Evolutionary conservation across 2,113 vertebrate species (phyloP).

Genomic region (Halichoerus grypus): DNA sequence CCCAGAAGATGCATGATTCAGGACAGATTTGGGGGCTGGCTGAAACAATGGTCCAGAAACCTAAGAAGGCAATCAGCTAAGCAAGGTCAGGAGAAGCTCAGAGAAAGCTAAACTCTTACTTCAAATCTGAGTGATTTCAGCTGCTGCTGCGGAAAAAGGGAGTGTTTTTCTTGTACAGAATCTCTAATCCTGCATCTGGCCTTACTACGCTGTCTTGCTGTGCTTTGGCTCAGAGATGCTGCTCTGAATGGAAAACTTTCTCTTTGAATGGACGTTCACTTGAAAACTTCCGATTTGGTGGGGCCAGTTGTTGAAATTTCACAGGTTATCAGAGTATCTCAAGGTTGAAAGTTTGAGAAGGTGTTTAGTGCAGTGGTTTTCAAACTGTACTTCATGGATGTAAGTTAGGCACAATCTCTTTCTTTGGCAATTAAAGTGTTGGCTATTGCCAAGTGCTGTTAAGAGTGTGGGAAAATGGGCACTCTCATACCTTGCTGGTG

Average conservation of each 20-base stretch:
- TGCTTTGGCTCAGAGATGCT: conserved; percentile 52
- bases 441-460: background rate
- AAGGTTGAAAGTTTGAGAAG: conserved; percentile 6
- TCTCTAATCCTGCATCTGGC: background rate
- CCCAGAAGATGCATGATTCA: background rate
- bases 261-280: conserved; percentile 12
- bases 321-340: background rate
- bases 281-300: conserved; percentile 49
- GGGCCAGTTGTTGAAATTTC: conserved; percentile 15
- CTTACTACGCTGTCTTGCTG: background rate
- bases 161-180: conserved; percentile 54
- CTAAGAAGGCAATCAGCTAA: background rate
- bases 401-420: background rate
- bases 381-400: conserved; percentile 38
- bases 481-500: background rate
- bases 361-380: background rate
- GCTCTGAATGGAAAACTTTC: conserved; percentile 4
- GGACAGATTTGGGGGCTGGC: background rate
- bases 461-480: conserved; percentile 4
- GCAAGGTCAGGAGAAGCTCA: conserved; percentile 7
- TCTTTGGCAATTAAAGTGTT: conserved; percentile 20
- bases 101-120: background rate
- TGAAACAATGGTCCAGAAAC: conserved; percentile 31
- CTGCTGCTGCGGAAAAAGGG: background rate
- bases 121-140: conserved; percentile 64